phyloP scores from a whole-genome alignment of 2,888 invertebrate species.

The Plagodis dolabraria region DNA sequence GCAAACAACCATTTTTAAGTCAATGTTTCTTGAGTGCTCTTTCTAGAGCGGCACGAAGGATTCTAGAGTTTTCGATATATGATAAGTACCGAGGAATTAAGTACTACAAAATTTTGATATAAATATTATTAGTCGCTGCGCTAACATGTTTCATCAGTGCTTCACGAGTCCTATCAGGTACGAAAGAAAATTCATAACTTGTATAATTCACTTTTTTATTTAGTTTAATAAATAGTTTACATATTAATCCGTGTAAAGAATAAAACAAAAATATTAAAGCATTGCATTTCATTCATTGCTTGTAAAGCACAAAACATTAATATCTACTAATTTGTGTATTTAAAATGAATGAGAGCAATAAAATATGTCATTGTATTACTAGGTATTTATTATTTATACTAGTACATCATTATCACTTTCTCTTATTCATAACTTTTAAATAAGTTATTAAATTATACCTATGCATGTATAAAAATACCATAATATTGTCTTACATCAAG shows the following conservation, averaged over 20 bases:
- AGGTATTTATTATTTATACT: conserved; percentile 4
- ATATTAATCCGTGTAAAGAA: conserved; percentile 36
- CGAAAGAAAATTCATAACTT: not conserved
- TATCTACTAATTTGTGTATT: conserved; percentile 39
- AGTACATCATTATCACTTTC: conserved; percentile 21
- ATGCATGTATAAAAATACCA: conserved; percentile 33
- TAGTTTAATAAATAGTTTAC: conserved; percentile 22
- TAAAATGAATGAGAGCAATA: conserved; percentile 35
- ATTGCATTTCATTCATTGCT: conserved; percentile 43
- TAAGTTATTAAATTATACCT: conserved; percentile 23
- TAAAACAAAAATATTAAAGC: conserved; percentile 48
- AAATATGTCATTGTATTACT: conserved; percentile 7
- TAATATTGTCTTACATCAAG: conserved; percentile 26
- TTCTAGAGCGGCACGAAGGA: no score
- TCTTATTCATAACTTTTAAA: conserved; percentile 12
- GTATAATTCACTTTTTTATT: conserved; percentile 15
- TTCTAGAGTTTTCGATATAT: no score
- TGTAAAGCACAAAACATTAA: conserved; percentile 34
- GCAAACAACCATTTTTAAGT: no score
- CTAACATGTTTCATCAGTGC: no score
- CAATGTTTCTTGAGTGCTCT: no score
- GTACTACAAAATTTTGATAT: no score
- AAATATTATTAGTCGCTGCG: no score
- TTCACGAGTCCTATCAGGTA: no score
- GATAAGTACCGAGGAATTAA: no score